Evolutionary conservation across 2,797 vertebrate genomes (phyloP), one percentile per base, ranked within the genome.

Genomic region (Pagetopsis macropterus): DNA sequence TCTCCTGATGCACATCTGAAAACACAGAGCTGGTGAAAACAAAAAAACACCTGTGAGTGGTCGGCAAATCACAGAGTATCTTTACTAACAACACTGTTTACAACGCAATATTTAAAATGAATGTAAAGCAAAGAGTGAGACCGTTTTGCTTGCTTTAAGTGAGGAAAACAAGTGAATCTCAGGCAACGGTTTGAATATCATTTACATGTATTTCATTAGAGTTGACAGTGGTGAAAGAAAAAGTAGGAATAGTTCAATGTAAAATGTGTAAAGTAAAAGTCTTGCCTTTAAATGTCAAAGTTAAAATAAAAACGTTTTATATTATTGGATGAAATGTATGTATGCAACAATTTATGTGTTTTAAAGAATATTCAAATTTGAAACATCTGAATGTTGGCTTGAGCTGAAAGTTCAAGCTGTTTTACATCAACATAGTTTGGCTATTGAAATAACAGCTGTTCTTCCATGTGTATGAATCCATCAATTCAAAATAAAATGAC

Each of bases 1-100:
- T 79, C 76, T 72, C 44, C 70, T 44, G 40, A 58, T 9, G 55
- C 68, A 65, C 72, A 70, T 61, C 72, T 76, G 68, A 75, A 69
- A 75, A 62, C 65, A 76, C 61, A 55, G 43, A 59, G 12, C 31
- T n/a, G n/a, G 3, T 9, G 10, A 33, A 48, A 41, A 40, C 10
- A 13, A 37, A 51, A 50, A 49, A 78, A 50, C 52, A 48, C 19
- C 17, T 49, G 51, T 9, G 44, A 54, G 13, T 19, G 63, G 13
- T 21, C 5, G 21, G 4, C 19, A 23, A 46, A 56, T 58, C 45
- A 6, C 11, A 3, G 11, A 23, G 4, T 44, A 43, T 51, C 21
- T 40, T 13, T 6, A 51, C 5, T 21, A n/a, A 65, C 13, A 50
- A 33, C 1, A 51, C 5, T 16, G 43, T 1, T 75, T 13, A 46